Percentiles rank a stretch among this genome's conserved stretches.
phyloP scores from a whole-genome alignment of 2,888 invertebrate species.

The Argynnis bischoffii region DNA sequence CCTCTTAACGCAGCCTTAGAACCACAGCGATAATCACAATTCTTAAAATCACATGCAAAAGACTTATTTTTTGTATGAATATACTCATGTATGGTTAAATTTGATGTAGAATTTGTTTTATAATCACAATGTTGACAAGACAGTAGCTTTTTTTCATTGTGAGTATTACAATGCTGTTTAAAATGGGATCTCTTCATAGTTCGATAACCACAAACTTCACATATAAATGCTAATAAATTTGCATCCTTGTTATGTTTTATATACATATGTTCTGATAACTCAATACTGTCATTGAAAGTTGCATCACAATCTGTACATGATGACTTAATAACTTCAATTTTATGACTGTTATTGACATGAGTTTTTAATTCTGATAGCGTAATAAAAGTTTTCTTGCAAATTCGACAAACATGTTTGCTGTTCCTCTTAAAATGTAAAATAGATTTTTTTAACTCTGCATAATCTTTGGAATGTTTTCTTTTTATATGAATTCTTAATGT shows the following conservation, averaged over 20 bases:
- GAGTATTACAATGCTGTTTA: slow-evolving; percentile 48
- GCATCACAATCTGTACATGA: slow-evolving; percentile 48
- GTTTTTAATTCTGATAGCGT: slow-evolving; percentile 39
- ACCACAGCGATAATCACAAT: slow-evolving; percentile 44
- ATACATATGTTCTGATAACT: slow-evolving; percentile 43
- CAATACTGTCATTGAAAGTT: slow-evolving; percentile 39
- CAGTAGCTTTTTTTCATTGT: slow-evolving; percentile 38
- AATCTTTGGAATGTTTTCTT: slow-evolving; percentile 46
- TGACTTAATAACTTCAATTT: slow-evolving; percentile 33
- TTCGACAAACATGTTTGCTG: slow-evolving; percentile 45
- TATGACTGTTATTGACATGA: slow-evolving; percentile 42
- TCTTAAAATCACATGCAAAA: slow-evolving; percentile 43
- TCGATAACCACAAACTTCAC: slow-evolving; percentile 49
- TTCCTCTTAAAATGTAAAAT: slow-evolving; percentile 43
- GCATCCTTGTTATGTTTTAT: slow-evolving; percentile 40
- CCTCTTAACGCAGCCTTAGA: slow-evolving; percentile 51
- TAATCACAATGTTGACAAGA: slow-evolving; percentile 50
- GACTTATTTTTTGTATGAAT: slow-evolving; percentile 48
- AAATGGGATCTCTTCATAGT: slow-evolving; percentile 49
- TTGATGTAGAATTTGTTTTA: slow-evolving; percentile 47
- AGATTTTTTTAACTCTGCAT: slow-evolving; percentile 36
- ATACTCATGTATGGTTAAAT: slow-evolving; percentile 52
- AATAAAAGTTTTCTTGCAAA: slow-evolving; percentile 46
- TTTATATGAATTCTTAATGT: slow-evolving; percentile 47
- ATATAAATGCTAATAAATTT: slow-evolving; percentile 36